phyloP scores from a whole-genome alignment of 2,888 invertebrate genomes.

The Athalia cordata region DNA sequence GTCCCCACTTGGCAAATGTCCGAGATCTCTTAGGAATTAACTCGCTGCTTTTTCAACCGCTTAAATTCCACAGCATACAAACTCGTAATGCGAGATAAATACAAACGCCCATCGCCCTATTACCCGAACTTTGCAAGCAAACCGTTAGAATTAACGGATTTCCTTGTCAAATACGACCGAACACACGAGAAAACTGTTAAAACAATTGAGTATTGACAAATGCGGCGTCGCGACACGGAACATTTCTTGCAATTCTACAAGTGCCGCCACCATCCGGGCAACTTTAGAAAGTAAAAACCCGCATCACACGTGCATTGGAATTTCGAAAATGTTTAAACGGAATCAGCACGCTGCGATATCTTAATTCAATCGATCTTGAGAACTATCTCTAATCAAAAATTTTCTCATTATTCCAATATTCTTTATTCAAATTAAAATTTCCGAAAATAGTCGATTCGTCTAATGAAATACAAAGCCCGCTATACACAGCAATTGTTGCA shows the following conservation, averaged over 20 bases:
- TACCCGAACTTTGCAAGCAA: too few species aligned
- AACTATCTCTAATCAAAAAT: too few species aligned
- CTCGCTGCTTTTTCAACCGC: too few species aligned
- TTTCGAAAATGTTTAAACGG: neutral
- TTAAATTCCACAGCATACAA: too few species aligned
- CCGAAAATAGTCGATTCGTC: too few species aligned
- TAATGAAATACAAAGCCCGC: neutral
- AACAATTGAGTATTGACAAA: conserved; percentile 67
- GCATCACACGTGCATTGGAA: neutral
- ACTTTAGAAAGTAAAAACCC: conserved; percentile 2
- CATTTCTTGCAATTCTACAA: conserved; percentile 39
- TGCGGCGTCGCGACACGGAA: conserved; percentile 67
- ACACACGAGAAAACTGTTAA: conserved; percentile 56
- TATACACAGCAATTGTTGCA: neutral
- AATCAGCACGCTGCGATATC: too few species aligned
- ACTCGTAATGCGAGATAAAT: too few species aligned
- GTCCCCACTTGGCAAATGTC: conserved; percentile 37
- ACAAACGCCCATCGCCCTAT: too few species aligned
- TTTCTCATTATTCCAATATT: too few species aligned
- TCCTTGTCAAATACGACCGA: neutral
- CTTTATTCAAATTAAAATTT: too few species aligned
- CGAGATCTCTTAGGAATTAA: neutral
- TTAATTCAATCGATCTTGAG: too few species aligned
- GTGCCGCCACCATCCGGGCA: conserved; percentile 37
- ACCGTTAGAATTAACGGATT: neutral